Conservation (phyloP, 2,888 invertebrate genomes). For the Orchestes rusci region DNA sequence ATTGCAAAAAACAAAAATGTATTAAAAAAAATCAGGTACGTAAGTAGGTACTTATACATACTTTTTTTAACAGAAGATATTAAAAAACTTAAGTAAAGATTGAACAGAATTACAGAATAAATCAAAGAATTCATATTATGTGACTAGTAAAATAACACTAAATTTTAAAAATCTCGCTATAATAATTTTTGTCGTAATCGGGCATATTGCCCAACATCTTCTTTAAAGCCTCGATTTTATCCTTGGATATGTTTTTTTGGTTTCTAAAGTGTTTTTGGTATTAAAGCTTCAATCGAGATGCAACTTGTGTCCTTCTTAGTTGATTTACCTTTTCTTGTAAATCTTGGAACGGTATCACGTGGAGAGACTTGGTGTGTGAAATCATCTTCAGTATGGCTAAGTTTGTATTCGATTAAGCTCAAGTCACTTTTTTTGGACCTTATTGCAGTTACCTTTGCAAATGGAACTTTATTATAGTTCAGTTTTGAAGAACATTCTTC, state of each 20-base stretch:
- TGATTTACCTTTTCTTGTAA: neutral
- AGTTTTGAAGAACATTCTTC: conserved; percentile 14
- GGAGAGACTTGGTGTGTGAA: neutral
- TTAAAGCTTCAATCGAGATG: neutral
- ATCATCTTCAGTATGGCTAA: neutral
- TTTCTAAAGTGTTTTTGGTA: neutral
- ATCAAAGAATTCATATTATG: too few species aligned
- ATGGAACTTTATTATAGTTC: conserved; percentile 13
- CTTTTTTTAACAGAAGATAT: too few species aligned
- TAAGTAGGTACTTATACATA: too few species aligned
- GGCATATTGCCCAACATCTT: neutral
- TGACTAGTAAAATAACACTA: too few species aligned
- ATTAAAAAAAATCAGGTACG: too few species aligned
- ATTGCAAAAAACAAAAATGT: too few species aligned
- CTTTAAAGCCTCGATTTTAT: conserved; percentile 2
- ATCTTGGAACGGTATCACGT: neutral
- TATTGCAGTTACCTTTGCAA: conserved; percentile 12
- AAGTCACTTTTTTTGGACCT: conserved; percentile 11
- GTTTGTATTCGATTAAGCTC: neutral
- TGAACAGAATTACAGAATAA: neutral
- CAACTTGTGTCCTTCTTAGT: neutral
- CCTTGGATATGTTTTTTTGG: conserved; percentile 2
- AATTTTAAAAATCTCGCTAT: too few species aligned
- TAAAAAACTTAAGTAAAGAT: too few species aligned
- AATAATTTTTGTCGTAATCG: too few species aligned